Evolutionary conservation across 2,888 invertebrate species (phyloP), one percentile per base, ranked within the genome.

Genomic region (Drosophila picticornis): DNA sequence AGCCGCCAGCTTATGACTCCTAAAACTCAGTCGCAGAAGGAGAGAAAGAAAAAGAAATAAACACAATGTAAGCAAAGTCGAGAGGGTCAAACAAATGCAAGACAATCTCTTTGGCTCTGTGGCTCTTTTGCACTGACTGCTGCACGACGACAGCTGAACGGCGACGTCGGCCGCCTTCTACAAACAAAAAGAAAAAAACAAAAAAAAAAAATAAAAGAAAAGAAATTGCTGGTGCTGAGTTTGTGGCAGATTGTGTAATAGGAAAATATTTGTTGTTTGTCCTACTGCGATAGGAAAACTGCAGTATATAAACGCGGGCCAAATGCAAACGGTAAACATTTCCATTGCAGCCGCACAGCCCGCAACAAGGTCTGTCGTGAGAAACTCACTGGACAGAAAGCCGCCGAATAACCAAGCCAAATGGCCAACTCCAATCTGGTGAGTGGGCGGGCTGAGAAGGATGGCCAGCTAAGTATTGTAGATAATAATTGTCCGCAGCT

Each of bases 381-480:
- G 7, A 13, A 46, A 25, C 46, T 59, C 16, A 43, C 11, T 19
- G 22, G 32, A 38, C 31, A 55, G 56, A 40, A 29, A 71, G 60
- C 57, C 58, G 29, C 53, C 59, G 59, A 16, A 58, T 63, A 69
- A 55, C 62, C 56, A 66, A 66, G 63, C 52, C 76, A 71, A 77
- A 90, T 85, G 90, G 78, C 76, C 65, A 68, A 77, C 75, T 58
- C 64, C 57, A 69, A 76, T 67, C 71, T 73, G 91, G 90, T 90
- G 65, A 91, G 91, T 77, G 11, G n/a, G 50, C 2, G 27, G 19
- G 5, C 27, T 6, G 50, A 27, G 50, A 4, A 6, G 16, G 25
- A 9, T 29, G 32, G 16, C 19, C 22, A 25, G 32, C 34, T 59
- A 25, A 50, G 59, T 51, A 52, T 36, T 34, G 40, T 46, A 16